Base-by-base conservation (phyloP, 2,113 vertebrate species). In the Oncorhynchus clarkii region DNA sequence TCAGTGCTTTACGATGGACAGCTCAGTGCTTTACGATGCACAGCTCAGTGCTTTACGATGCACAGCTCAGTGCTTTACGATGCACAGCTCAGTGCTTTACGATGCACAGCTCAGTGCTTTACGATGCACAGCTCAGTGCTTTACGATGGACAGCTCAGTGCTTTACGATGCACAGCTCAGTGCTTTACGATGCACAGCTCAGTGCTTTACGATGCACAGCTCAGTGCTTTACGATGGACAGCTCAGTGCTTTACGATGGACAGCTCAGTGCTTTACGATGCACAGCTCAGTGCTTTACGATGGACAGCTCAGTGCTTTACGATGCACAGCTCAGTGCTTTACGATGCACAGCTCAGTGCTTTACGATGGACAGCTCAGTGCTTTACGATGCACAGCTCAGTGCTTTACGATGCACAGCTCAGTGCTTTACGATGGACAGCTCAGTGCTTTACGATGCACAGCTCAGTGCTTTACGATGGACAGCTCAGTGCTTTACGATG, bases 111-210 rank as follows among this genome's bases (percentile, higher is more conserved):
- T 45, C 31, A 64, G 62, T 11, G 18, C 72, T 54, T n/a, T n/a
- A n/a, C n/a, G n/a, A n/a, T n/a, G n/a, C n/a, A n/a, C n/a, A n/a
- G n/a, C n/a, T n/a, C n/a, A n/a, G n/a, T n/a, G n/a, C n/a, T n/a
- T n/a, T n/a, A 26, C 16, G 57, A 74, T 29, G n/a, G n/a, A 27
- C 31, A 62, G 72, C 59, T 45, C 31, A 64, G 62, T 11, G 18
- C 72, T 54, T n/a, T n/a, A 26, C 16, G 57, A 74, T 29, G n/a
- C 31, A 27, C 31, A 62, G 72, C 59, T 45, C 31, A 64, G 62
- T 11, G 18, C 72, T 54, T n/a, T n/a, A 26, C 16, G 57, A 74
- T 29, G n/a, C 31, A 27, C 31, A 62, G 72, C 59, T 45, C 31
- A 64, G 62, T 11, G 18, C 72, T 54, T n/a, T n/a, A n/a, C n/a